Conservation (phyloP, 1,140 invertebrate species). For the Belonocnema kinseyi region DNA sequence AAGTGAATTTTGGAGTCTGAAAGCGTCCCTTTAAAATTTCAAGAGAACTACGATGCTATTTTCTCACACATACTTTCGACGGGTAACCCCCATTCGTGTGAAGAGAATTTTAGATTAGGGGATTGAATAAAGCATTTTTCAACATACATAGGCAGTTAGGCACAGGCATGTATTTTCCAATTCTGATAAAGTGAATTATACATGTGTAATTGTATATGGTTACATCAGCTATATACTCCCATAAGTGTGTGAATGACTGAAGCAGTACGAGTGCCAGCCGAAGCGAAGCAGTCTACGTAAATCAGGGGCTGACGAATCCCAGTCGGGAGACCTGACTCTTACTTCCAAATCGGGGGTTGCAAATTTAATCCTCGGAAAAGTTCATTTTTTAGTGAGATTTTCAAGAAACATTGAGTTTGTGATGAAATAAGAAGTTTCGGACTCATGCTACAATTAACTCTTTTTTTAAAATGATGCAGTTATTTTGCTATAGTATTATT, state of each 20-base stretch:
- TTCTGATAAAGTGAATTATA: too few relatives aligned
- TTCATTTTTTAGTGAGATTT: too few relatives aligned
- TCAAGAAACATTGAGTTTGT: too few relatives aligned
- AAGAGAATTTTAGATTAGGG: not conserved
- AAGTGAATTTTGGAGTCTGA: not conserved
- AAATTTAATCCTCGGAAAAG: too few relatives aligned
- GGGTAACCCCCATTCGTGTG: not conserved
- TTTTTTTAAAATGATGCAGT: too few relatives aligned
- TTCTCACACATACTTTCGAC: not conserved
- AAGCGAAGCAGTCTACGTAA: slow-evolving; percentile 30
- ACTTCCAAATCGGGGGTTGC: too few relatives aligned
- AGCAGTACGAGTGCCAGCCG: slow-evolving; percentile 51
- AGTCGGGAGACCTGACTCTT: not conserved
- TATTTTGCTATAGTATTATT: too few relatives aligned
- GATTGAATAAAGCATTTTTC: not conserved
- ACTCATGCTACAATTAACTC: too few relatives aligned
- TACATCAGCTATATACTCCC: too few relatives aligned
- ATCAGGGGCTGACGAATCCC: not conserved
- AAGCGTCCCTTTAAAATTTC: not conserved
- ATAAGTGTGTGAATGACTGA: slow-evolving; percentile 30
- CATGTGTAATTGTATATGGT: too few relatives aligned
- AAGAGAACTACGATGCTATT: not conserved
- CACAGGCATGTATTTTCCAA: too few relatives aligned
- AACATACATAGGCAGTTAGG: not conserved
- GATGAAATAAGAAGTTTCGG: too few relatives aligned